A percentile compares a stretch with the other conserved stretches of the same genome.
Evolutionary conservation across 2,888 invertebrate genomes (phyloP).

Genomic region (Limnephilus auricula): DNA sequence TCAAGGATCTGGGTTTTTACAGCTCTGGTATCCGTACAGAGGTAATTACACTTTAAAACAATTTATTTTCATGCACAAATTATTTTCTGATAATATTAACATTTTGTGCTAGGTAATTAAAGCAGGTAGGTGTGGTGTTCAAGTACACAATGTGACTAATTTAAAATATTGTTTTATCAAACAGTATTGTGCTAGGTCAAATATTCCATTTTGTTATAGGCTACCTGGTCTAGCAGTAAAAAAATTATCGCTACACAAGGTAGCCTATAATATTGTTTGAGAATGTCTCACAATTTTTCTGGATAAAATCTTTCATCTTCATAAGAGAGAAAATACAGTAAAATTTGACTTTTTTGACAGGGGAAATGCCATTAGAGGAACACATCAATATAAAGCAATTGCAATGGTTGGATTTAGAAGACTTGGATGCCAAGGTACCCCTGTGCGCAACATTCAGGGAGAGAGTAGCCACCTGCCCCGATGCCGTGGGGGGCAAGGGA

Average conservation of each 20-base stretch:
- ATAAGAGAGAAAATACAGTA: background rate
- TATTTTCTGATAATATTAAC: too few relatives aligned
- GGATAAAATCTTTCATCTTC: background rate
- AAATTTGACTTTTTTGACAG: conserved; percentile 7
- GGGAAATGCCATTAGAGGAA: conserved; percentile 34
- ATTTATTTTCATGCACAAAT: background rate
- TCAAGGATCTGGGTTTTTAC: conserved; percentile 71
- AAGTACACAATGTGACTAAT: background rate
- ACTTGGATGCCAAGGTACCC: conserved; percentile 50
- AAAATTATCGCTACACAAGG: too few relatives aligned
- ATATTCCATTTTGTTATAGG: background rate
- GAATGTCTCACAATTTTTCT: background rate
- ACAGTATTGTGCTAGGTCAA: background rate
- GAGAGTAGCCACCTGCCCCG: conserved; percentile 75
- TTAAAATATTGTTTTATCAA: too few relatives aligned
- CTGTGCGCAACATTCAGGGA: conserved; percentile 74
- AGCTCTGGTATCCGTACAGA: conserved; percentile 32
- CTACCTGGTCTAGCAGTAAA: too few relatives aligned
- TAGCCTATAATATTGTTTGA: too few relatives aligned
- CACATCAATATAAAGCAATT: conserved; percentile 42
- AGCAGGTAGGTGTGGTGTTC: too few relatives aligned
- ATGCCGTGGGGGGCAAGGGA: conserved; percentile 87
- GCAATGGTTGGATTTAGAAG: conserved; percentile 44
- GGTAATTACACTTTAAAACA: conserved; percentile 17
- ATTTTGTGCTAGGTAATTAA: background rate